Base-by-base conservation (phyloP, 2,113 vertebrate species). In the Anoura caudifer region DNA sequence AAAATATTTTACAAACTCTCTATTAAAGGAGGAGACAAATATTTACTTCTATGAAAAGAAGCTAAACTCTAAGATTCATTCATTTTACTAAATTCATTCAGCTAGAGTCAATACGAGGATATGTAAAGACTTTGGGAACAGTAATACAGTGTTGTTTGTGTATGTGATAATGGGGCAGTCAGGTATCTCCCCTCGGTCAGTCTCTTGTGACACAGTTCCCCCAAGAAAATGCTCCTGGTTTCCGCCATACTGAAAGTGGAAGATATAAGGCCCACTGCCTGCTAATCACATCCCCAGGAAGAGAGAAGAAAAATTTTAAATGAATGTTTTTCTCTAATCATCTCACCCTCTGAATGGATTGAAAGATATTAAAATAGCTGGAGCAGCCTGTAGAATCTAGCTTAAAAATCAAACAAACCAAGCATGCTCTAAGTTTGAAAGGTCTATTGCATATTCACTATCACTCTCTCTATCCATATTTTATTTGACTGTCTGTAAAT, bases 401-500 rank as follows among this genome's bases (percentile, higher is more conserved):
- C 70, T 94, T 73, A 85, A 92, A 54, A 92, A 82, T 6, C 16
- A 82, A 61, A 96, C 69, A 75, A 94, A 84, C 13, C 24, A 73
- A 19, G 76, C 36, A 83, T 92, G 87, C 38, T 92, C 43, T 31
- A 87, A 90, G 96, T 96, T 97, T 91, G 96, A 91, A 94, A 96
- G 79, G 80, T 91, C 91, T 85, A 8, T 31, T 65, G 4, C 36
- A 13, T 36, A 77, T 82, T 92, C 61, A 63, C 75, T 86, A 80
- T 67, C 38, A 80, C n/a, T 96, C 95, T 86, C 36, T 96, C 61
- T 67, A 87, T 17, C 82, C 0, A 10, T 95, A 92, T 95, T 95
- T 97, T 91, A 94, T 94, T 93, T 94, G 86, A 94, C 45, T 70
- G 84, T 75, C n/a, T 93, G 43, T 95, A 97, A 97, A 56, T 92